Evolutionary conservation across 2,888 invertebrate genomes (phyloP).

Genomic region (Hydraecia micacea): DNA sequence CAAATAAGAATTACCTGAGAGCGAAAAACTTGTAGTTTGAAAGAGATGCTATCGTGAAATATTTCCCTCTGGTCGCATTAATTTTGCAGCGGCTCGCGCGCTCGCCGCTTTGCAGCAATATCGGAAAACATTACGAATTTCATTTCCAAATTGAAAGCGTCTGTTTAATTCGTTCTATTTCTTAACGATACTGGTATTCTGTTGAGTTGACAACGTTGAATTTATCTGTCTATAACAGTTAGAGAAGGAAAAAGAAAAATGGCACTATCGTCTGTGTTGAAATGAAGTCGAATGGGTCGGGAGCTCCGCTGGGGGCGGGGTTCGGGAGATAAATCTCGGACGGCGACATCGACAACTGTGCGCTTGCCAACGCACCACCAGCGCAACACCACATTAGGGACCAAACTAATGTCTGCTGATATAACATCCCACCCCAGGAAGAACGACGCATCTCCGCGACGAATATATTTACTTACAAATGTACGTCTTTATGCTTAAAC

Average conservation of each 20-base stretch:
- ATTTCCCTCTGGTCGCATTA: slow-evolving; percentile 70
- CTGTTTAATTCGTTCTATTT: slow-evolving; percentile 58
- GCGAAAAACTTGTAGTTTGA: slow-evolving; percentile 65
- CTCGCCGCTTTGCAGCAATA: slow-evolving; percentile 62
- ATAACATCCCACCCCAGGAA: slow-evolving; percentile 71
- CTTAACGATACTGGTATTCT: slow-evolving; percentile 44
- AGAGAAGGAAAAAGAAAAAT: slow-evolving; percentile 74
- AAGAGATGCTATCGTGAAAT: slow-evolving; percentile 66
- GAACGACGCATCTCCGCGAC: slow-evolving; percentile 55
- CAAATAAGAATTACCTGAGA: slow-evolving; percentile 67
- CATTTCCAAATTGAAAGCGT: slow-evolving; percentile 64
- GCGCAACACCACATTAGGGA: slow-evolving; percentile 78
- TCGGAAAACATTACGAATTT: slow-evolving; percentile 69
- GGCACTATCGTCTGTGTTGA: slow-evolving; percentile 75
- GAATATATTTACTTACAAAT: slow-evolving; percentile 45
- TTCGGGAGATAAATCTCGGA: slow-evolving; percentile 78
- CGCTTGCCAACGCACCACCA: slow-evolving; percentile 76
- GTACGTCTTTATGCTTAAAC: slow-evolving; percentile 36
- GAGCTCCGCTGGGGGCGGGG: slow-evolving; percentile 71
- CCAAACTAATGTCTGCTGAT: slow-evolving; percentile 78
- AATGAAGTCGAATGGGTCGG: slow-evolving; percentile 70
- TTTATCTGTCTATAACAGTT: slow-evolving; percentile 74
- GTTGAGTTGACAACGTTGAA: slow-evolving; percentile 58
- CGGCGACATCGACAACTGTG: slow-evolving; percentile 78
- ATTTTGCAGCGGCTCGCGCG: slow-evolving; percentile 66